Conservation (phyloP, 1,140 invertebrate species). For the Procambarus clarkii region DNA sequence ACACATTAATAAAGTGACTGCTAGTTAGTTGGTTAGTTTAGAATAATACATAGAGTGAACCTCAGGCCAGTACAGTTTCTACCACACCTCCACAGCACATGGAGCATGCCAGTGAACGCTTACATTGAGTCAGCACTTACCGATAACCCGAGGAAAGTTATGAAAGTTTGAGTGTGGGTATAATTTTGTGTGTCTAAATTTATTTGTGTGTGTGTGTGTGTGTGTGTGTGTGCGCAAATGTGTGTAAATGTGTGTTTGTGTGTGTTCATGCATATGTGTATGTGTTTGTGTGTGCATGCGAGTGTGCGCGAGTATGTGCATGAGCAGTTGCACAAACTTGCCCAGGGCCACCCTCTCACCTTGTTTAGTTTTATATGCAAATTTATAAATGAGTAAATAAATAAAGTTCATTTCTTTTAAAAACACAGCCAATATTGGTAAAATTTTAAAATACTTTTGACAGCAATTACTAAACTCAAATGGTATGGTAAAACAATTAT, state of each 20-base stretch:
- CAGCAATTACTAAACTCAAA: not conserved
- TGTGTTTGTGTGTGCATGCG: too few species aligned
- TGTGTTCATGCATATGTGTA: too few species aligned
- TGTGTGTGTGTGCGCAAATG: too few species aligned
- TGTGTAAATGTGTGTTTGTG: too few species aligned
- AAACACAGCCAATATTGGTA: not conserved
- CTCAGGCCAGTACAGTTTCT: constrained; percentile 33
- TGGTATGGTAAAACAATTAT: not conserved
- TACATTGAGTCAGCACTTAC: constrained; percentile 1
- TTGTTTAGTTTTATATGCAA: not conserved
- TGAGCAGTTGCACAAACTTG: not conserved
- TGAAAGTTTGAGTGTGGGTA: not conserved
- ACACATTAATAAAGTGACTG: constrained; percentile 44
- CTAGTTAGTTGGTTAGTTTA: constrained; percentile 53
- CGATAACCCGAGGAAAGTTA: constrained; percentile 5
- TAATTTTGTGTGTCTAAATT: not conserved
- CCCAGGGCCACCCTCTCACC: constrained; percentile 7
- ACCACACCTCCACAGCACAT: constrained; percentile 1
- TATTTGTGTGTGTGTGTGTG: too few species aligned
- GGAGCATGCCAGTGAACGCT: not conserved
- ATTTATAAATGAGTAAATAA: not conserved
- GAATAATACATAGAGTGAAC: constrained; percentile 39
- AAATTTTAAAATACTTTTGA: not conserved
- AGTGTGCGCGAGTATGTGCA: not conserved
- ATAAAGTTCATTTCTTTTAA: not conserved